Evolutionary conservation across 2,888 invertebrate species (phyloP).

Genomic region (Tupiocoris notatus): DNA sequence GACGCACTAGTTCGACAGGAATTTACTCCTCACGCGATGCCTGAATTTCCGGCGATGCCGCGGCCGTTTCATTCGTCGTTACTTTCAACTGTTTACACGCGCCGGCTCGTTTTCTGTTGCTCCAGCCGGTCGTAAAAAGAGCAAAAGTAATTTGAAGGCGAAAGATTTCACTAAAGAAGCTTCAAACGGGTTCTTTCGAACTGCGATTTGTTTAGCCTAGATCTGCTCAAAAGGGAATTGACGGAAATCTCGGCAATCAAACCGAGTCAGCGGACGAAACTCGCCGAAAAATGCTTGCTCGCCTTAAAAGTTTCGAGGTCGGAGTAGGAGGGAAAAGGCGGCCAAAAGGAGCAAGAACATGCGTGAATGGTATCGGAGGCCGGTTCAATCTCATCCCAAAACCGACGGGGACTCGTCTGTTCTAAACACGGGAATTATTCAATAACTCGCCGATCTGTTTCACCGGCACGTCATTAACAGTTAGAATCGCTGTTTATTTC

Average conservation of each 20-base stretch:
- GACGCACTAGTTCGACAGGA: neutral
- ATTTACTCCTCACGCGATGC: neutral
- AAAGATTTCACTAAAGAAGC: neutral
- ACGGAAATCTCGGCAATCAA: neutral
- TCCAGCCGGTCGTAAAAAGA: neutral
- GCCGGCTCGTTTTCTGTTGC: neutral
- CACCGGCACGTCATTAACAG: conserved; percentile 31
- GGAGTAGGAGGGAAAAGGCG: neutral
- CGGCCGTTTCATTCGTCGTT: neutral
- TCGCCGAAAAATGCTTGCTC: neutral
- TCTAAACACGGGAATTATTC: conserved; percentile 29
- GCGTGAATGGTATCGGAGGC: too few relatives aligned
- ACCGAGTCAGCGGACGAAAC: neutral
- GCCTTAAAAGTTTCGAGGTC: neutral
- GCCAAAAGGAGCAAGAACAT: neutral
- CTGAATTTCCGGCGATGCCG: neutral
- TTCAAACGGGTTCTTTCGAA: neutral
- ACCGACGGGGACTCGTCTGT: too few relatives aligned
- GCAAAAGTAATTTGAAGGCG: neutral
- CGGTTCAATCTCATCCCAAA: too few relatives aligned
- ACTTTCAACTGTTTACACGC: neutral
- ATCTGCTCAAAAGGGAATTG: neutral
- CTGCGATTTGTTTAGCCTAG: neutral
- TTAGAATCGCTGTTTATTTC: conserved; percentile 29
- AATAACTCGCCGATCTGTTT: conserved; percentile 25